Evolutionary conservation across 37 sponge, comb jelly and placozoan species (phyloP), one percentile per base, ranked within the genome.

Genomic region (Ephydatia muelleri): DNA sequence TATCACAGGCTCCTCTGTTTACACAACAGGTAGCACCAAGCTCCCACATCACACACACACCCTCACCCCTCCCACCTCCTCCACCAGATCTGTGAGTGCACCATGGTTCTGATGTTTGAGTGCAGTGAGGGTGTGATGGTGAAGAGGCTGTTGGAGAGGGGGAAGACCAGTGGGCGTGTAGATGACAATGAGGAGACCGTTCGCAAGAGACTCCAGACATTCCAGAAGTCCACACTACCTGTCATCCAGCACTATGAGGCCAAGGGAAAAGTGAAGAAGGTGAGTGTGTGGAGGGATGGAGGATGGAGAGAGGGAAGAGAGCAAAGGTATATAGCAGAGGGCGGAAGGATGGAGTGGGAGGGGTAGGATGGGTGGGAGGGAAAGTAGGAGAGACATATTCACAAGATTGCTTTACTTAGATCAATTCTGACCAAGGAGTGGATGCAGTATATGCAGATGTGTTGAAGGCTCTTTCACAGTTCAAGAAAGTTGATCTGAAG

Each of bases 111-210:
- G 47, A 67, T 88, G 69, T 91, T 92, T 57, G 92, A 96, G 77
- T 96, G 96, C 70, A 82, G 88, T 36, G 85, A 93, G 34, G 94
- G 88, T 23, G 81, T 87, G 67, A 93, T 96, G 94, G 85, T 89
- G 27, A 66, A 65, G 31, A 73, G 96, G 27, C 87, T 96, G 68
- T 47, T 91, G 32, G 68, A 85, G 67, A 75, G 96, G 25, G 94
- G 93, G 0, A 34, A 83, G 83, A 92, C 90, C 43, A 87, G 85
- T 82, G 93, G 95, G 19, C 73, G 96, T 6, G 94, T 74, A 33
- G 96, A 93, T 70, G 94, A 96, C 80, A 96, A 96, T 72, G 86
- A 83, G 23, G 96, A 93, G 68, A 93, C 96, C 65, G 93, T 96
- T 73, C 75, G 82, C 72, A 93, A 91, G 76, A 73, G 94, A 30